These are phyloP conservation scores for Ochropleura leucogaster DNA, from an alignment of 2,888 invertebrate species.

Conservation along the genomic window DNA sequence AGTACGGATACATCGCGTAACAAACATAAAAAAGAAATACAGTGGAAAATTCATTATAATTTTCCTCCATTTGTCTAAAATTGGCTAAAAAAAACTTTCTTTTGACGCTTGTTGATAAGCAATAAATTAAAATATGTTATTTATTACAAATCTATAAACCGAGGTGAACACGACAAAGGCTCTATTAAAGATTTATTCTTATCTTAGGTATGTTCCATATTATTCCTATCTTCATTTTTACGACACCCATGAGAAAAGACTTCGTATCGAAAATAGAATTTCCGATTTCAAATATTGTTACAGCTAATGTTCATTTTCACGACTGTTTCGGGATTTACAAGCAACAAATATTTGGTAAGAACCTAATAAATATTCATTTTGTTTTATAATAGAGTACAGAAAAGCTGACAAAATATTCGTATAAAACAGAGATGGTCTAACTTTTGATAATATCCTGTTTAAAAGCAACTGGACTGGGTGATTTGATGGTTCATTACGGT, in stretches of 20 bases:
- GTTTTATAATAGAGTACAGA: slow-evolving; percentile 21
- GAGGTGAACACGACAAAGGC: background rate
- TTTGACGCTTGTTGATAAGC: background rate
- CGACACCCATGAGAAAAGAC: slow-evolving; percentile 36
- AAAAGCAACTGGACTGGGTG: slow-evolving; percentile 9
- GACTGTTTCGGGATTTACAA: slow-evolving; percentile 50
- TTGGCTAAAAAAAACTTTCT: too few species aligned
- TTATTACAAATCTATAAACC: slow-evolving; percentile 1
- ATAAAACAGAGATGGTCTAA: slow-evolving; percentile 17
- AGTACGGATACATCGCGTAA: too few species aligned
- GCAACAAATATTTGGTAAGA: slow-evolving; percentile 51
- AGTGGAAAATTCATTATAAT: too few species aligned
- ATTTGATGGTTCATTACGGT: background rate
- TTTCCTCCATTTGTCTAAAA: too few species aligned
- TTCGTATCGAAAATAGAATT: slow-evolving; percentile 56
- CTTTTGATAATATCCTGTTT: slow-evolving; percentile 27
- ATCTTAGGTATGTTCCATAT: background rate
- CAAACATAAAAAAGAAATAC: too few species aligned
- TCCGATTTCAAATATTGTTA: slow-evolving; percentile 53
- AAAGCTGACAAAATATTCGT: slow-evolving; percentile 33
- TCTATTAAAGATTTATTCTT: slow-evolving; percentile 17
- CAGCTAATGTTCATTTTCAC: slow-evolving; percentile 53
- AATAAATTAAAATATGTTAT: slow-evolving; percentile 11
- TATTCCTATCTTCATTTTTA: slow-evolving; percentile 28
- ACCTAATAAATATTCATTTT: slow-evolving; percentile 46